Conservation (phyloP, 2,113 vertebrate genomes). For the Lampris megalopsis region DNA sequence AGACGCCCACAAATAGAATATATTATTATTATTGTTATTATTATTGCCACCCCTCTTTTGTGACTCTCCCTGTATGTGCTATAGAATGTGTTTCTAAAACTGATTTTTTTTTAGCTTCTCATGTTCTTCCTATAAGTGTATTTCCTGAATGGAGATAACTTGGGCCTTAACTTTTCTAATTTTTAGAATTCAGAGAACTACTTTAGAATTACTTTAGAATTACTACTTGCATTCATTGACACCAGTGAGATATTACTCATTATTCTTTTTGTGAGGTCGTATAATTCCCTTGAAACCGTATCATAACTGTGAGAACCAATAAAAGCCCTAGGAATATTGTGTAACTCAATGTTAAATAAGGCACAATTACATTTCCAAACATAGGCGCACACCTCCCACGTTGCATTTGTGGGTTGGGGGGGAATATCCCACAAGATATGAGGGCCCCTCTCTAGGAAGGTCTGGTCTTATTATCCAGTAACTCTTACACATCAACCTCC, state of each 20-base stretch:
- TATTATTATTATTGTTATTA: no score
- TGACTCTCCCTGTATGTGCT: not conserved
- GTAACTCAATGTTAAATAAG: not conserved
- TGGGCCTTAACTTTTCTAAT: constrained; percentile 4
- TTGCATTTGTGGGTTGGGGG: not conserved
- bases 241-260: not conserved
- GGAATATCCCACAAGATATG: not conserved
- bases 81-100: constrained; percentile 5
- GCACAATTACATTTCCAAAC: not conserved
- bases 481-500: not conserved
- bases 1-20: no score
- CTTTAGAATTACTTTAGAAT: not conserved
- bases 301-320: not conserved
- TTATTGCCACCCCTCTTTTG: constrained; percentile 5
- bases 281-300: not conserved
- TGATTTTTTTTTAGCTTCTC: not conserved
- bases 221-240: constrained; percentile 2
- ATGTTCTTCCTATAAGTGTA: not conserved
- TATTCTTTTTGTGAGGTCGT: not conserved
- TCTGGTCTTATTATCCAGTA: not conserved
- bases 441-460: not conserved
- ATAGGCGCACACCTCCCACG: not conserved
- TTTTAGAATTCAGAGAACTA: not conserved
- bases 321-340: not conserved
- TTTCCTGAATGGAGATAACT: not conserved